Base-by-base conservation (phyloP, 2,113 vertebrate species). In the Myxocyprinus asiaticus region DNA sequence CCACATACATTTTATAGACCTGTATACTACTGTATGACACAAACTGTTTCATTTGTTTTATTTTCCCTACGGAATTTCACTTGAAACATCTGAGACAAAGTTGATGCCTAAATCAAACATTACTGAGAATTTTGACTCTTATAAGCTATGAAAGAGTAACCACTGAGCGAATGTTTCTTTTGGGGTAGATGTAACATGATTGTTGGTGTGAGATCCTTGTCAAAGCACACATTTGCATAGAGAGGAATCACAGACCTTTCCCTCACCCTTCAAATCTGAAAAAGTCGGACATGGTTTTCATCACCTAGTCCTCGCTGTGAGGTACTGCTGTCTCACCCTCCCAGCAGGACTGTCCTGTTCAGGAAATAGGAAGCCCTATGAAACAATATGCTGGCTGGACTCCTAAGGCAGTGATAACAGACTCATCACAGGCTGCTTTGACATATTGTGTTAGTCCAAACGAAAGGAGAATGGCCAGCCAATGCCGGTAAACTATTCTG, bases 321-420 rank as follows among this genome's bases (percentile, higher is more conserved):
- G 77, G 76, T 78, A 77, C 61, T 62, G n/a, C 22, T 83, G 78
- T 76, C 44, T 17, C 74, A 73, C 69, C 77, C 63, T 72, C 65
- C 14, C 76, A 74, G 70, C 74, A 81, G 76, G 62, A 82, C 82
- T 76, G 86, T 83, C 81, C 79, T 51, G 42, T 50, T 78, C 88
- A 91, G 92, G 92, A 92, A 93, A 90, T 33, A 91, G 92, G 92
- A 93, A 93, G 86, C 88, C 76, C 86, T 75, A 89, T 90, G 89
- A 91, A 92, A 93, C 82, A 93, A 92, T 89, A 91, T 70, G 80
- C 83, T 81, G 44, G 82, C 12, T 51, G 62, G 70, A 48, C 53
- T 59, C 7, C 12, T 42, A 6, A 12, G 43, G 76, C 51, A 42
- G 83, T 88, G 89, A 90, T 90, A 91, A 89, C 87, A 82, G 83